phyloP scores from a whole-genome alignment of 2,888 invertebrate species.

The Hypercompe scribonia region DNA sequence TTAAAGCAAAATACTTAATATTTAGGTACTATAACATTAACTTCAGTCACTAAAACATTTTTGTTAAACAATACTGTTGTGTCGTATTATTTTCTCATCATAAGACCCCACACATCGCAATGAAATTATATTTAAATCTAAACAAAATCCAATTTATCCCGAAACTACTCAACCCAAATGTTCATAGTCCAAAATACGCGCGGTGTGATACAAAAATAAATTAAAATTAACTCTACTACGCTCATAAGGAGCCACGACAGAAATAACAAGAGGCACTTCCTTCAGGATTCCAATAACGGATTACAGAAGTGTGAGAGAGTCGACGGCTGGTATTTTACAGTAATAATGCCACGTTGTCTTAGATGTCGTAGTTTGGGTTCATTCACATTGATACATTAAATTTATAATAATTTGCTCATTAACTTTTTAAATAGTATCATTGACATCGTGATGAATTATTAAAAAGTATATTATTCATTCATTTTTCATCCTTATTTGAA shows the following conservation, averaged over 20 bases:
- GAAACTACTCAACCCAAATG: conserved; percentile 47
- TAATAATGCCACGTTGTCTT: neutral
- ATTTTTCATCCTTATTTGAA: too few species aligned
- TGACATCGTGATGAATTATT: too few species aligned
- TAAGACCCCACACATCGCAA: conserved; percentile 45
- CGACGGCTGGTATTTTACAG: neutral
- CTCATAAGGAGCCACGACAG: conserved; percentile 58
- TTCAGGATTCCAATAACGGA: conserved; percentile 53
- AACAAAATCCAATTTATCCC: conserved; percentile 44
- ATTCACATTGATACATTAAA: neutral
- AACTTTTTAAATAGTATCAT: too few species aligned
- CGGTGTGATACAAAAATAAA: conserved; percentile 77
- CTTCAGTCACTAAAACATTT: neutral
- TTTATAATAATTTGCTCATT: neutral
- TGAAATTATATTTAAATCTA: conserved; percentile 34
- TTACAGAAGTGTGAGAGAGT: conserved; percentile 16
- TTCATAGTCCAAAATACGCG: conserved; percentile 55
- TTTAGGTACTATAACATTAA: neutral
- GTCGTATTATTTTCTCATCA: conserved; percentile 6
- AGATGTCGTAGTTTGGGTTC: neutral
- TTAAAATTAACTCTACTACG: conserved; percentile 77
- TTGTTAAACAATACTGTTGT: neutral
- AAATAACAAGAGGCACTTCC: conserved; percentile 55
- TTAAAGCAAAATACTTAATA: too few species aligned
- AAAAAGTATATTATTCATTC: too few species aligned